These are phyloP conservation scores for Drosophila ercepeae DNA, from an alignment of 1,140 invertebrate genomes.

Conservation along the genomic window DNA sequence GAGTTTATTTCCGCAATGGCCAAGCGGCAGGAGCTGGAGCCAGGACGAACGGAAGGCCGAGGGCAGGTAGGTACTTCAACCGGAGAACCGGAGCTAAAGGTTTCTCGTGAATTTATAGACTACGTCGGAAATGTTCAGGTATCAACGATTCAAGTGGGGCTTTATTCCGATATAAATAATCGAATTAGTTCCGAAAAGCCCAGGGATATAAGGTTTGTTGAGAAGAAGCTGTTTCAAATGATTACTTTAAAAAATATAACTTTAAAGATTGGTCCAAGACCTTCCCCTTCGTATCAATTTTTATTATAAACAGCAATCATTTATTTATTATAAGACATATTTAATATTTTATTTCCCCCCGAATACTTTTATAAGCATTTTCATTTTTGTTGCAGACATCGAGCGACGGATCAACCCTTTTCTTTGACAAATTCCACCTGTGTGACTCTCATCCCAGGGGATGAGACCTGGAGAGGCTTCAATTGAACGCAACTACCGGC, in stretches of 20 bases:
- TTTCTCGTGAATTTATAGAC: constrained; percentile 37
- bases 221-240: no score
- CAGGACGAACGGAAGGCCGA: constrained; percentile 16
- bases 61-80: constrained; percentile 8
- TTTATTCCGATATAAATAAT: constrained; percentile 36
- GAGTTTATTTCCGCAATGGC: constrained; percentile 69
- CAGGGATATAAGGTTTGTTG: background rate
- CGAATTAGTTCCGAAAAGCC: constrained; percentile 36
- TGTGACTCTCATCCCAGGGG: background rate
- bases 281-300: no score
- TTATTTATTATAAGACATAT: background rate
- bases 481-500: constrained; percentile 15
- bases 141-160: constrained; percentile 30
- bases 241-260: background rate
- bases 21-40: constrained; percentile 7
- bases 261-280: no score
- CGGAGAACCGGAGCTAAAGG: no score
- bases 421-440: background rate
- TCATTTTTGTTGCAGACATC: background rate
- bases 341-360: background rate
- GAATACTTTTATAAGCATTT: background rate
- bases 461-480: constrained; percentile 10
- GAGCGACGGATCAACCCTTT: constrained; percentile 7
- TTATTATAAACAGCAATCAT: no score
- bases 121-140: constrained; percentile 40